Evolutionary conservation across 2,797 vertebrate species (phyloP), one percentile per base, ranked within the genome.

Genomic region (Acanthopagrus latus): DNA sequence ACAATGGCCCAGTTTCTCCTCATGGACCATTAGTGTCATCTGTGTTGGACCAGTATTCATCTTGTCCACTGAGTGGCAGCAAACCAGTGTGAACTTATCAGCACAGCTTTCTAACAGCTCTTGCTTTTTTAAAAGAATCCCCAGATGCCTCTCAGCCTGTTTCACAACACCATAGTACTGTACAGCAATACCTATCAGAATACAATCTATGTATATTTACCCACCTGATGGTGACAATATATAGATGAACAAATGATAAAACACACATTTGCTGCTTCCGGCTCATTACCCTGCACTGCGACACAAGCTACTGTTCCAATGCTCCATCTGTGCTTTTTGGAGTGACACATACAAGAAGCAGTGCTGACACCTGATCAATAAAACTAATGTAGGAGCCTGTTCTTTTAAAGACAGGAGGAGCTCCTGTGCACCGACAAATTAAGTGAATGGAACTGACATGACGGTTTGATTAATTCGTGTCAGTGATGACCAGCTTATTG

Each of bases 31-130:
- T 17, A 17, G 13, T 29, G 17, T 57, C 10, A 20, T 18, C 33
- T 43, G 14, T 5, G 17, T 9, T 20, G n/a, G 3, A 68, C 16
- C 43, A 75, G 8, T 85, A 38, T 67, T 9, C 21, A 50, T n/a
- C 18, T 7, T 52, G 51, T 57, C 91, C 91, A 91, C 88, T 67
- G 74, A 20, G 80, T 77, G 90, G 86, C 86, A 91, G 82, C 86
- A 93, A 64, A 87, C 52, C 73, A 57, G 14, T 33, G 33, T 71
- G 33, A n/a, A 8, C 10, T 33, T 38, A 23, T 3, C 29, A 3
- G 44, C 17, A 23, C 51, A 63, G 62, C 13, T 48, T 59, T 21
- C 44, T 4, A 18, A 23, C 76, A 41, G 0, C 29, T 33, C 7
- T 33, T 27, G 27, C 4, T 27, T 27, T 4, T n/a, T n/a, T n/a